Evolutionary conservation across 2,888 invertebrate genomes (phyloP), one percentile per base, ranked within the genome.

Genomic region (Capitulum mitella): DNA sequence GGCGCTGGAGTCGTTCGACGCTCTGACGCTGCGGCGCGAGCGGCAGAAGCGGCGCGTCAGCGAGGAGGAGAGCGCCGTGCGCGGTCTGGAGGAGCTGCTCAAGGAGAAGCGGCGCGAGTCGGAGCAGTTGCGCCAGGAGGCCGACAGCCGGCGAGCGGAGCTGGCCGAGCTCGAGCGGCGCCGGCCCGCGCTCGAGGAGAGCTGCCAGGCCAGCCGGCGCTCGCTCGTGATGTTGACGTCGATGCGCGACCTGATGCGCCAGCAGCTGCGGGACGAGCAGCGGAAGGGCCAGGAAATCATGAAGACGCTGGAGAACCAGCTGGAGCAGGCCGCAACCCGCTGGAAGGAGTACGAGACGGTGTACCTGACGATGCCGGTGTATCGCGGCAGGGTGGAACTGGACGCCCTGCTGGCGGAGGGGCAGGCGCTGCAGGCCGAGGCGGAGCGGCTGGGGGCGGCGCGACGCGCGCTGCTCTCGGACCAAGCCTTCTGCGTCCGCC

Each of bases 241-340:
- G 58, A 58, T 58, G 58, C 58, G 58, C n/a, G 58, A 58, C 58
- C 58, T 58, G 58, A n/a, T 58, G 29, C 58, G 29, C 29, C 29
- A 58, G 58, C n/a, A 6, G 29, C 58, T 58, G 29, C 29, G 29
- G 10, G 8, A n/a, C 10, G 58, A 58, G 29, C n/a, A 10, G 10
- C 29, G 29, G 29, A 58, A n/a, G n/a, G 29, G 10, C 14, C 29
- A n/a, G 22, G 58, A 29, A 6, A 58, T 58, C 29, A 6, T 58
- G 58, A 10, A 10, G 29, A 29, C n/a, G 58, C n/a, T 58, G 22
- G 58, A n/a, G 1, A 22, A n/a, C 6, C 58, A n/a, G 5, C 29
- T 58, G 58, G n/a, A 58, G 58, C 29, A n/a, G 58, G 58, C 58
- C 22, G 6, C n/a, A 2, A 29, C 3, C n/a, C 58, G 58, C n/a